Percentiles rank a stretch among this genome's conserved stretches.
Conservation (phyloP, 2,888 invertebrate genomes). For the Adelognathus sp. region DNA sequence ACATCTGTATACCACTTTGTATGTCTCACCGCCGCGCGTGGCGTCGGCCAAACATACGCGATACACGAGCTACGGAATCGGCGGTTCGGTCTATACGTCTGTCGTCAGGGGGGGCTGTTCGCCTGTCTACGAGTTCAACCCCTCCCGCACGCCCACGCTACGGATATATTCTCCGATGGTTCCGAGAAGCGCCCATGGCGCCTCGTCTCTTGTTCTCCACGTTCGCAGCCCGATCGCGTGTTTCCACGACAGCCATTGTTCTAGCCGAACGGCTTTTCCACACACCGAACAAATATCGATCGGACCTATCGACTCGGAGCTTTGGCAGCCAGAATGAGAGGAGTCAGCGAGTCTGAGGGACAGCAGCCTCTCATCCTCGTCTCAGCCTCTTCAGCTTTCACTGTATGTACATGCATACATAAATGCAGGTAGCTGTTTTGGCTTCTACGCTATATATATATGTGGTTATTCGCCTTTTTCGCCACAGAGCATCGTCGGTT, state of each 20-base stretch:
- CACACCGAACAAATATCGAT: slow-evolving; percentile 52
- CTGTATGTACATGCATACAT: background rate
- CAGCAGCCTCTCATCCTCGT: slow-evolving; percentile 27
- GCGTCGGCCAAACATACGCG: background rate
- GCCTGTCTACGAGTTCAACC: slow-evolving; percentile 35
- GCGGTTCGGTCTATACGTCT: slow-evolving; percentile 1
- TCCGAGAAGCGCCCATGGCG: background rate
- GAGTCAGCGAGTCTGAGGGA: slow-evolving; percentile 12
- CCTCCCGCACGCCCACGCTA: background rate
- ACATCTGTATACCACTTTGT: slow-evolving; percentile 4
- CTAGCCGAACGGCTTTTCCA: slow-evolving; percentile 47
- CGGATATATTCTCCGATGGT: slow-evolving; percentile 7
- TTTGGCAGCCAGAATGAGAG: slow-evolving; percentile 27
- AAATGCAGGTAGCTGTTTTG: slow-evolving; percentile 18
- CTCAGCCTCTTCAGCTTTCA: background rate
- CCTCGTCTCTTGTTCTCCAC: slow-evolving; percentile 22
- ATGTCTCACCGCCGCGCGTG: background rate
- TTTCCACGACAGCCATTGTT: slow-evolving; percentile 44
- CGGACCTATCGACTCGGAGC: slow-evolving; percentile 28
- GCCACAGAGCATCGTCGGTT: slow-evolving; percentile 38
- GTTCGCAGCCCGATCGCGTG: slow-evolving; percentile 4
- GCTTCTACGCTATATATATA: slow-evolving; percentile 28
- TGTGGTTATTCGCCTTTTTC: slow-evolving; percentile 49
- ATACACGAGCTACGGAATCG: background rate
- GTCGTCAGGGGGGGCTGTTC: slow-evolving; percentile 33